Evolutionary conservation across 64 coral and sea anemone species (phyloP), one percentile per base, ranked within the genome.

Genomic region (Hydrozoanthus tunicans): DNA sequence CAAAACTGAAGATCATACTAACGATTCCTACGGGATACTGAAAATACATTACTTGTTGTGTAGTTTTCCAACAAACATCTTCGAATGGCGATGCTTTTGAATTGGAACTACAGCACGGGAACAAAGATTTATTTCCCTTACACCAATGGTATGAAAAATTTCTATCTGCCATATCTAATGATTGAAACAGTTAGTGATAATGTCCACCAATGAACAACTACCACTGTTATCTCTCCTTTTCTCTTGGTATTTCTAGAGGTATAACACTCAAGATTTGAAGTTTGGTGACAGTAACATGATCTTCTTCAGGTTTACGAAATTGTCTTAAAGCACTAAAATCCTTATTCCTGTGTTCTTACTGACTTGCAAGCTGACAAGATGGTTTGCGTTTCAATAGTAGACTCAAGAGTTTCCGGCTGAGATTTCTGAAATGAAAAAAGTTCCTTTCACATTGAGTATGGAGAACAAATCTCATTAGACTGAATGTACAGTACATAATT

Each of bases 401-500:
- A 9, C 62, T 11, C 79, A 81, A 32, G 0, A 58, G 79, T 61
- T 81, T 81, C 23, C 62, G 57, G 79, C 79, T 62, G 7, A 81
- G 23, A 81, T 81, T 81, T 81, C 79, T 81, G 58, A 81, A 81
- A 62, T 81, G 7, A 62, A 81, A 81, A 43, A 43, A 43, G 32
- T 43, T 43, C 32, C 32, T 43, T 43, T 43, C 32, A 43, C 32
- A 43, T 43, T 43, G 32, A 43, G 32, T 43, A 43, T 43, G 32
- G 32, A 43, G 32, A 43, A 43, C 32, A 43, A 43, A 43, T 1
- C 32, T 43, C 32, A 43, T 43, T 43, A 43, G 32, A 43, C 32
- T 43, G 32, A 43, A 0, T 43, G 32, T 43, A 43, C 32, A 43
- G 32, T 20, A 2, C 32, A 43, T 43, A 43, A 43, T 43, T 43